Evolutionary conservation across 2,888 invertebrate species (phyloP).

Genomic region (Acanthosepion pharaonis): DNA sequence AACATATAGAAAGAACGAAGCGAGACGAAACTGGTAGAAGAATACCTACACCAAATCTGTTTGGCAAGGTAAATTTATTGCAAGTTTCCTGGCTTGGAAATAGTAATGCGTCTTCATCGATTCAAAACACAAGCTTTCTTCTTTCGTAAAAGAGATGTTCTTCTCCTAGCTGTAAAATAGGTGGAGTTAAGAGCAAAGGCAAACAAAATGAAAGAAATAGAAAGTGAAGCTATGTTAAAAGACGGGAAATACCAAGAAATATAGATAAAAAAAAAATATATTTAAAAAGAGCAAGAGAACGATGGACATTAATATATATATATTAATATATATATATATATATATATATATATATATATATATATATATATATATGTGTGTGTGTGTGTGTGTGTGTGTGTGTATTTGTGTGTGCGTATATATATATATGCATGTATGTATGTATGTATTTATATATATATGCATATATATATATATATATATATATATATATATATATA

Average conservation of each 20-base stretch:
- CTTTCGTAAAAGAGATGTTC: background rate
- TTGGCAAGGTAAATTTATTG: conserved; percentile 33
- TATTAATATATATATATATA: background rate
- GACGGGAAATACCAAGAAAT: background rate
- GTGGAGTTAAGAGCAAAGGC: background rate
- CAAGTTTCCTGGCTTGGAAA: background rate
- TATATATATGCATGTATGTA: background rate
- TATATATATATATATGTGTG: too few relatives aligned
- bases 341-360: too few relatives aligned
- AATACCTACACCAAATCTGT: background rate
- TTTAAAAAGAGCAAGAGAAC: background rate
- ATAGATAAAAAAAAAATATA: background rate
- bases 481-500: too few relatives aligned
- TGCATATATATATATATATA: too few relatives aligned
- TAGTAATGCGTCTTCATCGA: background rate
- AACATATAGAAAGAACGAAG: background rate
- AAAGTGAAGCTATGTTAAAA: background rate
- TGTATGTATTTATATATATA: too few relatives aligned
- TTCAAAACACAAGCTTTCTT: background rate
- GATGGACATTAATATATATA: background rate
- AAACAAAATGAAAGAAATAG: background rate
- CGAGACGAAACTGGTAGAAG: background rate
- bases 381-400: too few relatives aligned
- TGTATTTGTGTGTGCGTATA: too few relatives aligned
- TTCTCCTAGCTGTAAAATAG: background rate